phyloP scores from a whole-genome alignment of 1,140 invertebrate genomes.

The Drosophila equinoxialis region DNA sequence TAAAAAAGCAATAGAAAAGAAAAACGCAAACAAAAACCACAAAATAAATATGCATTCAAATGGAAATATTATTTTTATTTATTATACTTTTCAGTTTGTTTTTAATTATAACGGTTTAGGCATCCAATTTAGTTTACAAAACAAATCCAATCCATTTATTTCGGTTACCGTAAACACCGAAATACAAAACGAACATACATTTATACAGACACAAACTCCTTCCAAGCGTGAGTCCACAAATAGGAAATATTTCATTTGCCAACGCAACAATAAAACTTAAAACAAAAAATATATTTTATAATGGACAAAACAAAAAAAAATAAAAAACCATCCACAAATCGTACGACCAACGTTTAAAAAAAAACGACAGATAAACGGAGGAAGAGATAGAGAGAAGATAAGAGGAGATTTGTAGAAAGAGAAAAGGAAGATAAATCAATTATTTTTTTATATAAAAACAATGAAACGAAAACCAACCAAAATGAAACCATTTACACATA shows the following conservation, averaged over 20 bases:
- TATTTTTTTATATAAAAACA: constrained; percentile 52
- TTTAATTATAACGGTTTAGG: neutral
- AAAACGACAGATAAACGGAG: constrained; percentile 16
- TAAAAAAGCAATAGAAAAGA: constrained; percentile 55
- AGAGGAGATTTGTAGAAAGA: neutral
- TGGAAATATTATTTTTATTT: constrained; percentile 18
- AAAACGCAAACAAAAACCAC: constrained; percentile 70
- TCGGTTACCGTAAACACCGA: neutral
- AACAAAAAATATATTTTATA: constrained; percentile 38
- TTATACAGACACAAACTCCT: constrained; percentile 52
- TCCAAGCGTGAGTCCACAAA: constrained; percentile 59
- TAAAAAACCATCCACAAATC: constrained; percentile 59
- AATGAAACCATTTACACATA: neutral
- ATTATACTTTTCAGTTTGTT: neutral
- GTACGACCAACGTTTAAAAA: constrained; percentile 62
- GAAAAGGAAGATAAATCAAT: constrained; percentile 44
- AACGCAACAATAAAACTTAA: constrained; percentile 47
- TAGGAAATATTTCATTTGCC: constrained; percentile 55
- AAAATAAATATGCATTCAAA: constrained; percentile 36
- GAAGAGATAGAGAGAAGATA: neutral
- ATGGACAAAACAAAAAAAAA: constrained; percentile 1
- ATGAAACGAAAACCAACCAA: constrained; percentile 5
- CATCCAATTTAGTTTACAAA: constrained; percentile 10
- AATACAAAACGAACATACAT: neutral
- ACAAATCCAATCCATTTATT: neutral